Base-by-base conservation (phyloP, 2,888 invertebrate genomes). In the Caenorhabditis zanzibari region DNA sequence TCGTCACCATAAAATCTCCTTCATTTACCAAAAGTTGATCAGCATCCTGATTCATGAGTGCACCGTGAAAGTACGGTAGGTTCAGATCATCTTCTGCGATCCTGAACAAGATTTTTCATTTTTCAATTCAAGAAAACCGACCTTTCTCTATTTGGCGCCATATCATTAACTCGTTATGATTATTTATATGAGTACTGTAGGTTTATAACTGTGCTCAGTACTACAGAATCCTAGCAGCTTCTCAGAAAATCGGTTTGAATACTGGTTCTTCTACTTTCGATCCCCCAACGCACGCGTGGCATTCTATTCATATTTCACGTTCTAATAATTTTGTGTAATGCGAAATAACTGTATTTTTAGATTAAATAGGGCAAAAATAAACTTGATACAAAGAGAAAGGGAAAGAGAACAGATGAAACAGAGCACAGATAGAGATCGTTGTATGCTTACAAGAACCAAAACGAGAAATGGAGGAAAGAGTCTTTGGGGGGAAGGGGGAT, bases 1-100 rank as follows among this genome's bases (percentile, higher is more conserved):
- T 81, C 19, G 84, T 81, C 12, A 79, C 68, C 69, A 73, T 49
- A 19, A 69, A 83, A 35, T 83, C 83, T n/a, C 83, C 83, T 16
- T 83, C 83, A 26, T 83, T 83, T 19, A 84, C 84, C 9, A 89
- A 80, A 63, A 89, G 75, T 24, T 81, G 84, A 66, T 88, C 87
- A 10, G 86, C 84, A 74, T 90, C 90, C 35, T 83, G 77, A 68
- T 89, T 89, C 76, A 88, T 88, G 26, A 89, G 83, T 26, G 87
- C 86, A 66, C 89, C 90, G 64, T 90, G 90, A 71, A 88, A 90
- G 74, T 86, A 89, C n/a, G 85, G 82, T 6, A 87, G 69, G 16
- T 49, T 59, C n/a, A 82, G 47, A 49, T 86, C 86, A 9, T 86
- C 86, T n/a, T 84, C 82, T 2, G 86, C 61, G 44, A 85, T 75